Evolutionary conservation across 2,888 invertebrate genomes (phyloP).

Genomic region (Ceramica pisi): DNA sequence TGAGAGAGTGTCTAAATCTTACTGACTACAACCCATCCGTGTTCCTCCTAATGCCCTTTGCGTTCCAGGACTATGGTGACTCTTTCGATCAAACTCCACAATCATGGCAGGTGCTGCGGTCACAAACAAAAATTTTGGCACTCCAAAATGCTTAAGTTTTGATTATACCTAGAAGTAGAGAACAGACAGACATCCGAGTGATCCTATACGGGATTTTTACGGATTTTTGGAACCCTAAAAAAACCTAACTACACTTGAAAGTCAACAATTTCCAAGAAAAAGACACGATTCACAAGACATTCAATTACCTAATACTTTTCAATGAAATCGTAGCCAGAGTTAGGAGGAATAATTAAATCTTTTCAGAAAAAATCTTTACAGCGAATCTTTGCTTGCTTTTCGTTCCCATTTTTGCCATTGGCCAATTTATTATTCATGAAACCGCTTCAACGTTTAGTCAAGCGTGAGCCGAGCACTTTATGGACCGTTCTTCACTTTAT

Average conservation of each 20-base stretch:
- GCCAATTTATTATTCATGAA: slow-evolving; percentile 64
- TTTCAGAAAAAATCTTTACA: slow-evolving; percentile 36
- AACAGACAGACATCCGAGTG: too few species aligned
- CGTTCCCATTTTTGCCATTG: slow-evolving; percentile 43
- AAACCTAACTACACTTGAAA: slow-evolving; percentile 3
- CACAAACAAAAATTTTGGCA: background rate
- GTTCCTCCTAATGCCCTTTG: too few species aligned
- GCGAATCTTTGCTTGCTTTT: slow-evolving; percentile 43
- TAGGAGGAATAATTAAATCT: slow-evolving; percentile 47
- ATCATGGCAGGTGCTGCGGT: too few species aligned
- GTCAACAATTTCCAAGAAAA: slow-evolving; percentile 1
- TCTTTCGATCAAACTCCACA: too few species aligned
- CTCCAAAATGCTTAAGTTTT: background rate
- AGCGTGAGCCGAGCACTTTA: slow-evolving; percentile 34
- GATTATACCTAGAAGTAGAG: slow-evolving; percentile 8
- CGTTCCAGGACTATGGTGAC: too few species aligned
- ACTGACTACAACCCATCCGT: too few species aligned
- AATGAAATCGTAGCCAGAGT: slow-evolving; percentile 22
- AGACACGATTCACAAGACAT: slow-evolving; percentile 4
- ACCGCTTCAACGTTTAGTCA: slow-evolving; percentile 50
- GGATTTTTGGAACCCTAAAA: too few species aligned
- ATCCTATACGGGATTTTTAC: too few species aligned
- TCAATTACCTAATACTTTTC: slow-evolving; percentile 34
- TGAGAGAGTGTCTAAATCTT: too few species aligned
- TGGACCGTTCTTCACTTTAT: slow-evolving; percentile 35